Evolutionary conservation across 2,888 invertebrate genomes (phyloP), one percentile per base, ranked within the genome.

Genomic region (Drosophila macrothrix): DNA sequence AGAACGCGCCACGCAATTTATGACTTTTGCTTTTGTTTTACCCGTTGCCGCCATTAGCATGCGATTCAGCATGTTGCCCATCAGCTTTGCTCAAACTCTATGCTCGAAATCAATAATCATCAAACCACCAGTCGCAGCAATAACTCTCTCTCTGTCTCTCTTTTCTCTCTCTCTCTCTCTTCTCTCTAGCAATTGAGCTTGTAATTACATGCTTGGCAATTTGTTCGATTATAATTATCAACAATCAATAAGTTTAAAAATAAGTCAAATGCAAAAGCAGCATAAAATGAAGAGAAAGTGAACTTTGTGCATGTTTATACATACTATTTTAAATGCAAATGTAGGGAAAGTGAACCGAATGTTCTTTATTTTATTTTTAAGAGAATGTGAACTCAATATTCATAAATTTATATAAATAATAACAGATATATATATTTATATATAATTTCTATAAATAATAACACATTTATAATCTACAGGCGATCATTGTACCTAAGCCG

Each of bases 31-130:
- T 76, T 82, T 78, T 73, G 72, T 69, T 69, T 59, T 60, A 39
- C 28, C n/a, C 55, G 9, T 9, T 16, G 50, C 61, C 62, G 66
- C 70, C 68, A 82, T 82, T 84, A 73, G 39, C 69, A 76, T 76
- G 75, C 76, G 60, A 59, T 62, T 66, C 76, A 65, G 75, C 75
- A 74, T 76, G 83, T 74, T 83, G 83, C 61, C 79, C 80, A 82
- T 84, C 81, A 82, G 76, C 55, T 68, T 75, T 68, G 55, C 59
- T 67, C n/a, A 75, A 68, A 76, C 71, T 73, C 79, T 76, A 64
- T 67, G 71, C 71, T 68, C 69, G 72, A 72, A 46, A 82, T 77
- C 68, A 75, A 80, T 74, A 84, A 72, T 67, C 66, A 72, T 50
- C 31, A 55, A 35, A 50, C 53, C 52, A 54, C 59, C 75, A 82